Evolutionary conservation across 1,140 invertebrate genomes (phyloP), one percentile per base, ranked within the genome.

Genomic region (Leptonema lineaticorne): DNA sequence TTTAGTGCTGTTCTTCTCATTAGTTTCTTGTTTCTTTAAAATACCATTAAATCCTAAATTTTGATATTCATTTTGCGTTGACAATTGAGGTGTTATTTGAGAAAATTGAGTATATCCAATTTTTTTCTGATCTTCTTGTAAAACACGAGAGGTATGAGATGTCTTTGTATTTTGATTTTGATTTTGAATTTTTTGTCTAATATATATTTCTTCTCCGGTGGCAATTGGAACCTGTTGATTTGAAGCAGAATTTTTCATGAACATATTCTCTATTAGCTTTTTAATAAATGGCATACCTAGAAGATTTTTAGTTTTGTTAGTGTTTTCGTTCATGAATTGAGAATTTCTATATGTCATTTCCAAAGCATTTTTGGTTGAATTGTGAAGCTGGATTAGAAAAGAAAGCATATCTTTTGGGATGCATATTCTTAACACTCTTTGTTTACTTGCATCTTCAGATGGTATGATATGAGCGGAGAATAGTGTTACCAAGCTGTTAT

Each of bases 401-500:
- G 71, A 68, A 24, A 73, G 33, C 14, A 73, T 53, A 37, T 69
- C 60, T 68, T 66, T 68, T 22, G 71, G 71, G 7, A 73, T 63
- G 33, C 68, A 73, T 27, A 73, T 65, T 33, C 68, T 67, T 48
- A 73, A 68, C 33, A 73, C 60, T 30, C 67, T 68, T 20, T 73
- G 64, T 30, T 62, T 63, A 16, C 29, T 66, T 9, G 63, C 46
- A 48, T 73, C 68, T 4, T 68, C 71, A 33, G 48, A 33, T 2
- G 71, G 71, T 60, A 70, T 68, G 18, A 73, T 68, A 46, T 73
- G 71, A 70, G 68, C 71, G 9, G 71, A 73, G 33, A 73, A 68
- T 9, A 73, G 28, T 14, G 71, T 68, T 16, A 73, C 68, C 28
- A 73, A 50, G 26, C 65, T 53, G 22, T 67, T 69, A 18, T 46